Evolutionary conservation across 2,888 invertebrate species (phyloP), one percentile per base, ranked within the genome.

Genomic region (Plagiodera versicolora): DNA sequence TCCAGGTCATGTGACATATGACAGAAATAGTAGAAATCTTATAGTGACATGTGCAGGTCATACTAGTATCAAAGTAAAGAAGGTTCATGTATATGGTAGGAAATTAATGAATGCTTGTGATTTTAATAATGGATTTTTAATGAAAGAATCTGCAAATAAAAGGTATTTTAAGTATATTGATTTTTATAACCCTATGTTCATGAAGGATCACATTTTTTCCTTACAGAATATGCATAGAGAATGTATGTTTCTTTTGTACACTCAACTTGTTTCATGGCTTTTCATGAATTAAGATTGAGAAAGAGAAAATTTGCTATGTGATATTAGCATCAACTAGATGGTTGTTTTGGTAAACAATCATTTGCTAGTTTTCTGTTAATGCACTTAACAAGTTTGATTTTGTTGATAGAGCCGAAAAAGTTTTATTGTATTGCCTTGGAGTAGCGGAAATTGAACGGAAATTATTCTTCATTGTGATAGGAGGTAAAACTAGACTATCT

Each of bases 81-180:
- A 84, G 69, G 68, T 94, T 58, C 84, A 86, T 72, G 78, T 94
- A 60, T 82, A 86, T 67, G 88, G 88, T 9, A 89, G 86, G 76
- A 89, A 85, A 77, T 81, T 85, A 70, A 92, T 95, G 86, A 85
- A 83, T 52, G 91, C 94, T 2, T 73, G 80, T 70, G 93, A 94
- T 75, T 97, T 97, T 82, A 87, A 87, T 79, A 94, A 94, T 83
- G 95, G 95, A 8, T 95, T 88, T 79, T 80, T 95, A 28, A 86
- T 85, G 73, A 89, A 89, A 81, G 63, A 66, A 47, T 24, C 79
- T 70, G 68, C 78, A 65, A 66, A 71, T 35, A 70, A 72, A 49
- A 80, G 79, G 74, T 80, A 72, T 72, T 80, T 80, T 79, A 76
- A 72, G 70, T 79, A 71, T 76, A 60, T 57, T 48, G 35, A 52